Base-by-base conservation (phyloP, 1,140 invertebrate species). In the Neodiprion virginianus region DNA sequence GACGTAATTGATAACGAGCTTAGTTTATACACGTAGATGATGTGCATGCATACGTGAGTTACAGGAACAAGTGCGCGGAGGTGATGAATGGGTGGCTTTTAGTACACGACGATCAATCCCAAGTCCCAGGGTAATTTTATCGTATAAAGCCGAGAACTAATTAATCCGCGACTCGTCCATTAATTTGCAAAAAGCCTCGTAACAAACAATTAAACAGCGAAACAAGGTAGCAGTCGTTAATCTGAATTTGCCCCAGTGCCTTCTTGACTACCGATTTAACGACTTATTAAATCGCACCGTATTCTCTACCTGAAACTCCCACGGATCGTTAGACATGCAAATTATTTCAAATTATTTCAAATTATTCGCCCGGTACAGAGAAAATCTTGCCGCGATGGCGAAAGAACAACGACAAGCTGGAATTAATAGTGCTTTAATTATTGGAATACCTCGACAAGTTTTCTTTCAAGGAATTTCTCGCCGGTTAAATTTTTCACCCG, bases 301-400 rank as follows among this genome's bases (percentile, higher is more conserved):
- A 17, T 4, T 61, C 28, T 40, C 28, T 40, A 1, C 28, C 28
- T 40, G 11, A 61, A 61, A 61, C 11, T 61, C 53, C 11, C 53
- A 17, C 28, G n/a, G 53, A 17, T 61, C 53, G 53, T 61, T 61
- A 61, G 53, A 61, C 53, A 61, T 61, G 53, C 53, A 61, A 61
- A 61, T 61, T 61, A 61, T 61, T 61, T 61, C 53, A 61, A 61
- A 61, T 61, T 61, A 40, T 61, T 61, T 61, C 53, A 61, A 61
- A 61, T 61, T 61, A 61, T 61, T 61, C 53, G 53, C 11, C 5
- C 5, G 5, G 53, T 14, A 17, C 8, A 12, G n/a, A 61, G 53
- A 61, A 40, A 40, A 61, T 61, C 53, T 61, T 40, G 28, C 28
- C 28, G 28, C 28, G 28, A 40, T 40, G 1, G 28, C 5, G 28